These are phyloP conservation scores for Anoplopoma fimbria DNA, from an alignment of 2,113 vertebrate genomes.

Conservation along the genomic window DNA sequence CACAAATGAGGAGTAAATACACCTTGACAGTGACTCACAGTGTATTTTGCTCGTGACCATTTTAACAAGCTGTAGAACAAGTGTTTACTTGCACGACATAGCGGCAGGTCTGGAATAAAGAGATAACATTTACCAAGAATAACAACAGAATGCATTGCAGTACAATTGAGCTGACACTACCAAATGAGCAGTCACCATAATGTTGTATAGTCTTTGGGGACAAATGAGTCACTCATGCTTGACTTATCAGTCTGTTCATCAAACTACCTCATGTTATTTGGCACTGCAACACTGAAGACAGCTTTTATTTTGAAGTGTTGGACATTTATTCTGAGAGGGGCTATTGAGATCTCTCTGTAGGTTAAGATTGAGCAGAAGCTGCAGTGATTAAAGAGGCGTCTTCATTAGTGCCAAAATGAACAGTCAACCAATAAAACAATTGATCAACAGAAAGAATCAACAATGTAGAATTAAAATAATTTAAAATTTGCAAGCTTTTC, in stretches of 20 bases:
- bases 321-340: not conserved
- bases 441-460: not conserved
- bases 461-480: not conserved
- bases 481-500: not conserved
- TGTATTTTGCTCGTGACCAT: constrained; percentile 44
- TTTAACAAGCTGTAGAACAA: constrained; percentile 61
- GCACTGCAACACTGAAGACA: constrained; percentile 31
- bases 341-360: not conserved
- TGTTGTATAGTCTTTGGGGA: constrained; percentile 55
- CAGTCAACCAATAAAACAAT: not conserved
- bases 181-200: constrained; percentile 59
- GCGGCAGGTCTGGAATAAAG: constrained; percentile 63
- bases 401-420: not conserved
- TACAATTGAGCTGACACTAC: constrained; percentile 53
- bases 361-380: constrained; percentile 5
- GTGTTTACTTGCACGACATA: constrained; percentile 50
- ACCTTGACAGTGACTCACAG: constrained; percentile 46
- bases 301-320: constrained; percentile 32
- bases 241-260: constrained; percentile 68
- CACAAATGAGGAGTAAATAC: constrained; percentile 55
- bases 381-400: not conserved
- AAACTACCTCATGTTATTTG: constrained; percentile 55
- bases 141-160: constrained; percentile 55
- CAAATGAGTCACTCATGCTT: constrained; percentile 73
- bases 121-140: constrained; percentile 69